Conservation (phyloP, 2,888 invertebrate species). For the Andrena flavipes region DNA sequence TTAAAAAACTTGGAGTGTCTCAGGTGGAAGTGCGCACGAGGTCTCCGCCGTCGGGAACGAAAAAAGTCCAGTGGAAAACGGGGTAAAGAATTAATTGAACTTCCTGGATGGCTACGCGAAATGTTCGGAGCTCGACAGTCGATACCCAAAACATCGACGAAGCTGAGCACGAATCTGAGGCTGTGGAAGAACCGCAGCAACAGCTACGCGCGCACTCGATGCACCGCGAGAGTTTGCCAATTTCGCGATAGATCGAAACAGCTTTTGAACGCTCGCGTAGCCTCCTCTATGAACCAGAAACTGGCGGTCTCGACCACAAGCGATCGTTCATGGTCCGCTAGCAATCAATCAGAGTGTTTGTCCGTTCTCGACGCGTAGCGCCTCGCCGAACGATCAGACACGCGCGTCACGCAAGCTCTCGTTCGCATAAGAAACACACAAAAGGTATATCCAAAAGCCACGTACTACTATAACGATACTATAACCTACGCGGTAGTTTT, state of each 20-base stretch:
- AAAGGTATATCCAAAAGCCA: conserved; percentile 51
- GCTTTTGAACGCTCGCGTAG: conserved; percentile 1
- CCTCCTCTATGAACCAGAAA: not conserved
- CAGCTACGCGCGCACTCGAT: conserved; percentile 1
- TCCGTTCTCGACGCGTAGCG: conserved; percentile 6
- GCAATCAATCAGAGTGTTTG: not conserved
- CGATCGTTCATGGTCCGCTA: not conserved
- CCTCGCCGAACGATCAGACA: conserved; percentile 1
- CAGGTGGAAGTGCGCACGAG: not conserved
- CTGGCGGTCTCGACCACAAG: not conserved
- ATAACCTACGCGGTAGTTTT: conserved; percentile 75
- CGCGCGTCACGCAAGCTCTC: conserved; percentile 11
- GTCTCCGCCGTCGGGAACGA: not conserved
- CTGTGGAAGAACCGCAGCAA: not conserved
- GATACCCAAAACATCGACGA: not conserved
- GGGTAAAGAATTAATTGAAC: not conserved
- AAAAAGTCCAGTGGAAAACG: not conserved
- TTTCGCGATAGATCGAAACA: conserved; percentile 6
- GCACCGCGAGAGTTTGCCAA: conserved; percentile 1
- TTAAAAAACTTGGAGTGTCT: not conserved
- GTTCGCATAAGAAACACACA: conserved; percentile 29
- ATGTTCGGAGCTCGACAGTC: too few relatives aligned
- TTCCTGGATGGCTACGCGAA: too few relatives aligned
- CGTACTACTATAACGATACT: conserved; percentile 62
- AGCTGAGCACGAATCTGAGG: not conserved